A percentile compares a stretch with the other conserved stretches of the same genome.
Conservation (phyloP, 2,113 vertebrate species). For the Gadus macrocephalus region DNA sequence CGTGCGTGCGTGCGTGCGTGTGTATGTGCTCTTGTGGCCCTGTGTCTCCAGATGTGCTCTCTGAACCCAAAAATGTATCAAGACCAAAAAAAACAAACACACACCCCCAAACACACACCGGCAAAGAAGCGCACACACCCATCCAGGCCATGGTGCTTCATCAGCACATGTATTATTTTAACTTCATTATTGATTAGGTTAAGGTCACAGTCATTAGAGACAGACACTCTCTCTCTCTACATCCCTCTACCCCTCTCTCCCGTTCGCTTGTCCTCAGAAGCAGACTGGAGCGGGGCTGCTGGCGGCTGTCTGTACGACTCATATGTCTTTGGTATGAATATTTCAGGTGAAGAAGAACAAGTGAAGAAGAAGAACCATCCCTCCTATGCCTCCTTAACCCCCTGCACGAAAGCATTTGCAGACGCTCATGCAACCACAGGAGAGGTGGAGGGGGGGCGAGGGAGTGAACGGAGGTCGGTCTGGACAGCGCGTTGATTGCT, state of each 20-base stretch:
- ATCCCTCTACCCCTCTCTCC: background rate
- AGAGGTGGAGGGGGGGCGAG: too few relatives aligned
- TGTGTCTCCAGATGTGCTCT: conserved; percentile 2
- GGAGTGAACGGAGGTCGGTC: too few relatives aligned
- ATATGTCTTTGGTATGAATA: conserved; percentile 3
- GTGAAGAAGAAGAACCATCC: background rate
- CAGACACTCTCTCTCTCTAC: background rate
- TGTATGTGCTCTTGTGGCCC: background rate
- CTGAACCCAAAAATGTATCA: conserved; percentile 1
- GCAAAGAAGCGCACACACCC: background rate
- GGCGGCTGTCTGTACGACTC: background rate
- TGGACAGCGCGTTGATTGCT: too few relatives aligned
- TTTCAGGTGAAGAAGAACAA: conserved; percentile 6
- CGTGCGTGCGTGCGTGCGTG: background rate
- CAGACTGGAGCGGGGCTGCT: background rate
- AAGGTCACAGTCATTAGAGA: conserved; percentile 12
- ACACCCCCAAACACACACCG: conserved; percentile 3
- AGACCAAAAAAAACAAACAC: background rate
- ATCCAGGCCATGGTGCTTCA: background rate
- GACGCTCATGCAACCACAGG: background rate
- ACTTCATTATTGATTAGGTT: conserved; percentile 11
- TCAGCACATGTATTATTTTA: conserved; percentile 5
- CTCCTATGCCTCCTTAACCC: background rate
- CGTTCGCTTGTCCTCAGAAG: background rate
- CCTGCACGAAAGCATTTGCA: too few relatives aligned